These are phyloP conservation scores for Thinocorus orbignyianus DNA, from an alignment of 2,113 vertebrate genomes.

Conservation along the genomic window DNA sequence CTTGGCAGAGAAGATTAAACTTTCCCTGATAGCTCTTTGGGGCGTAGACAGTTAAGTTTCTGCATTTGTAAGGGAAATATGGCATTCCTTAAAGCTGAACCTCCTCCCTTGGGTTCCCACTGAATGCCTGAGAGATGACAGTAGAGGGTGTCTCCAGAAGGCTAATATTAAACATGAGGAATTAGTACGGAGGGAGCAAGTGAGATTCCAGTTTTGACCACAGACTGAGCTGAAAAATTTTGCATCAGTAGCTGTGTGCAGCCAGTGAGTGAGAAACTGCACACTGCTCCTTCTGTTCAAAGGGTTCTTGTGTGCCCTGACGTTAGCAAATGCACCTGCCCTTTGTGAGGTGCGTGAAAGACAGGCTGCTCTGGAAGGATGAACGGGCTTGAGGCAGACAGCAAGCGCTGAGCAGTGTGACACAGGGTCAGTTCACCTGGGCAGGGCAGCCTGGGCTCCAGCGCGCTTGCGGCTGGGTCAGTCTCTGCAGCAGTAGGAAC, in stretches of 20 bases:
- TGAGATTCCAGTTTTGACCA: slow-evolving; percentile 12
- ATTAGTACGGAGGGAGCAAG: background rate
- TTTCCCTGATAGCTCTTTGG: slow-evolving; percentile 17
- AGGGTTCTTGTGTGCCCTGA: background rate
- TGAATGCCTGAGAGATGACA: slow-evolving; percentile 65
- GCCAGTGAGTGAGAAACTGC: too few relatives aligned
- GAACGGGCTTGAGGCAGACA: background rate
- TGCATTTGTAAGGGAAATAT: slow-evolving; percentile 22
- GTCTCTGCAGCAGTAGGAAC: rapidly evolving
- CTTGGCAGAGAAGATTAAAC: background rate
- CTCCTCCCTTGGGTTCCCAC: slow-evolving; percentile 58
- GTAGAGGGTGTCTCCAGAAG: slow-evolving; percentile 57
- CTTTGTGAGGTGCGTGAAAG: background rate
- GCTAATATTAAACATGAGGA: slow-evolving; percentile 31
- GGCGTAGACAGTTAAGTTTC: slow-evolving; percentile 31
- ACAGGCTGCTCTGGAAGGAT: background rate
- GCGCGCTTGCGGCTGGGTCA: background rate
- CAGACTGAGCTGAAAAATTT: background rate
- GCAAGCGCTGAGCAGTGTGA: background rate
- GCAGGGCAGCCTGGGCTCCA: background rate
- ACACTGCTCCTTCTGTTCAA: background rate
- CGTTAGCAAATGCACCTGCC: background rate
- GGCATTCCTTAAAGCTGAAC: slow-evolving; percentile 59
- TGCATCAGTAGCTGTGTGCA: background rate
- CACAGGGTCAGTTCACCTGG: background rate